Conservation (phyloP, 1,140 invertebrate species). For the Drosophila pachea region DNA sequence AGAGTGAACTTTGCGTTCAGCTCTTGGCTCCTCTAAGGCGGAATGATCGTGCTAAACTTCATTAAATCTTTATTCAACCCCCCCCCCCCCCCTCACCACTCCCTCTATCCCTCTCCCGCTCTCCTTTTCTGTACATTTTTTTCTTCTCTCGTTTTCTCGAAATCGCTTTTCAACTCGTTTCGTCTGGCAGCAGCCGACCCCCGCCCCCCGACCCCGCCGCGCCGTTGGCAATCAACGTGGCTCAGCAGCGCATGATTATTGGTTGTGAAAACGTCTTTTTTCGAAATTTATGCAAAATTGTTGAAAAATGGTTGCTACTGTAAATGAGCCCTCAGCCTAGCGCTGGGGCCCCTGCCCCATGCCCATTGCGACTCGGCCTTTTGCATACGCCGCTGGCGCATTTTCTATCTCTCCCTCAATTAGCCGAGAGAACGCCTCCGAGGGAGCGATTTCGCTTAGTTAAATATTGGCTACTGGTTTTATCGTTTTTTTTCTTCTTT, state of each 20-base stretch:
- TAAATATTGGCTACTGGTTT: conserved; percentile 69
- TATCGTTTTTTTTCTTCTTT: too few species aligned
- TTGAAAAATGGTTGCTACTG: conserved; percentile 74
- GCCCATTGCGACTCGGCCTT: neutral
- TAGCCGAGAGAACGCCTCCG: conserved; percentile 22
- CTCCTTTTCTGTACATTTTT: neutral
- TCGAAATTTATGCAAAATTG: conserved; percentile 73
- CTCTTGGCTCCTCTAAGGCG: conserved; percentile 49
- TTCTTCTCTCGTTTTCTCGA: conserved; percentile 20
- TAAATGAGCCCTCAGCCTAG: conserved; percentile 50
- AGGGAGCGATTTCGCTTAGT: conserved; percentile 39
- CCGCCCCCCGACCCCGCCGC: too few species aligned
- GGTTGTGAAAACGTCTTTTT: conserved; percentile 69
- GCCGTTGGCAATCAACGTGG: conserved; percentile 46
- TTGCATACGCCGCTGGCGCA: conserved; percentile 15
- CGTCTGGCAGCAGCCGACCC: neutral
- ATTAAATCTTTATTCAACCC: conserved; percentile 63
- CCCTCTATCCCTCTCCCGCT: neutral
- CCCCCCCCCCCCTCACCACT: neutral
- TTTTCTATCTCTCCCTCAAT: conserved; percentile 41
- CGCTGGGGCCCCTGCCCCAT: too few species aligned
- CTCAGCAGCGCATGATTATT: conserved; percentile 57
- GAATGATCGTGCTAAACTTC: conserved; percentile 76
- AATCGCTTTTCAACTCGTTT: conserved; percentile 50
- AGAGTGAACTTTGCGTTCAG: conserved; percentile 46